phyloP scores from a whole-genome alignment of 2,888 invertebrate genomes.

The Philopedon plagiatum region DNA sequence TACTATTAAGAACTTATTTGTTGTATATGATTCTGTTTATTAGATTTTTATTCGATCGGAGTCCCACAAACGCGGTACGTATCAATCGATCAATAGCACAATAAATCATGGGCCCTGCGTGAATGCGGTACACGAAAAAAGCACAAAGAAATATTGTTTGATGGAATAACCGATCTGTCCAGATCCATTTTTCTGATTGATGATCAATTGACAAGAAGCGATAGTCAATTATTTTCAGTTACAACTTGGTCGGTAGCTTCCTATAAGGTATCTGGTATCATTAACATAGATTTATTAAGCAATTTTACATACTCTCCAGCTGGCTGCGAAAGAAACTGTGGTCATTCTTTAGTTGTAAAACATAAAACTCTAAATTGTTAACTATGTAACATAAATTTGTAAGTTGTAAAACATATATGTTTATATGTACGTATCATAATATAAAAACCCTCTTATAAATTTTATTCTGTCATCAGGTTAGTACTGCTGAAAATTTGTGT shows the following conservation, averaged over 20 bases:
- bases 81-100: constrained; percentile 55
- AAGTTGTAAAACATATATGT: background rate
- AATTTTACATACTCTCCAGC: constrained; percentile 35
- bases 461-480: too few species aligned
- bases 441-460: too few species aligned
- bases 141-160: constrained; percentile 54
- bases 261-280: constrained; percentile 45
- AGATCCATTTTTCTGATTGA: constrained; percentile 62
- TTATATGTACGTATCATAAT: too few species aligned
- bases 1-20: background rate
- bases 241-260: constrained; percentile 55
- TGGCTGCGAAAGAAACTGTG: constrained; percentile 21
- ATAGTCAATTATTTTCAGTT: constrained; percentile 58
- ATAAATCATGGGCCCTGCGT: constrained; percentile 56
- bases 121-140: constrained; percentile 52
- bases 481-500: too few species aligned
- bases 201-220: constrained; percentile 61
- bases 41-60: constrained; percentile 46
- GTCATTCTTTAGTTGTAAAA: constrained; percentile 25
- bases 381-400: too few species aligned
- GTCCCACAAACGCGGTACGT: constrained; percentile 49
- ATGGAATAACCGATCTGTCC: constrained; percentile 59
- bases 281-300: constrained; percentile 46
- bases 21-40: constrained; percentile 25
- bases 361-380: too few species aligned